These are phyloP conservation scores for Dicyrtoma fusca DNA, from an alignment of 2,888 invertebrate genomes.

Conservation along the genomic window DNA sequence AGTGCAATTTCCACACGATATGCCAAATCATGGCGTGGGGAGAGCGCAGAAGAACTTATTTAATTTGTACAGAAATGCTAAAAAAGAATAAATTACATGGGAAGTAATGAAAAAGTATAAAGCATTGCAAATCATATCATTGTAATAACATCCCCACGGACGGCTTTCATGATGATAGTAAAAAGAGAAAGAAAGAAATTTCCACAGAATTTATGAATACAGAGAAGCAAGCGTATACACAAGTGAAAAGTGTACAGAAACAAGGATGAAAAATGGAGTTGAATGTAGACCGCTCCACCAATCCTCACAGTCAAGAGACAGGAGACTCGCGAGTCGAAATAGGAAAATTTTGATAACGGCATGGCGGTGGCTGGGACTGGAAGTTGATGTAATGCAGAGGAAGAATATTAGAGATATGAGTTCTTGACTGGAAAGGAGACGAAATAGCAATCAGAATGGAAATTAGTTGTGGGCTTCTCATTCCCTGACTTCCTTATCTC, in stretches of 20 bases:
- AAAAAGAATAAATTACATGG: no score
- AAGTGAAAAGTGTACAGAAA: no score
- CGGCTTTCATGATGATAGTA: not conserved
- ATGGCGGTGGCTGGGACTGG: not conserved
- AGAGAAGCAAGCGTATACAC: not conserved
- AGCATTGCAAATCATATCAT: not conserved
- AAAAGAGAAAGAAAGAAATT: not conserved
- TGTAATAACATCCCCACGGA: not conserved
- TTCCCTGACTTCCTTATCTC: not conserved
- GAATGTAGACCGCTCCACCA: no score
- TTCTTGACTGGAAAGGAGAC: not conserved
- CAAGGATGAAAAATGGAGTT: no score
- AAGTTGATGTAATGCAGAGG: not conserved
- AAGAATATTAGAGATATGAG: not conserved
- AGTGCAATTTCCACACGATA: no score
- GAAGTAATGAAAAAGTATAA: not conserved
- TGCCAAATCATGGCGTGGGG: no score
- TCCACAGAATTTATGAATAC: not conserved
- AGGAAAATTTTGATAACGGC: no score
- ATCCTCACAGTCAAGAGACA: no score
- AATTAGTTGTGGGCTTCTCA: constrained; percentile 23
- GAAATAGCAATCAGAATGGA: constrained; percentile 30
- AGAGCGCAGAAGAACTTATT: no score
- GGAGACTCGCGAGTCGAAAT: no score
- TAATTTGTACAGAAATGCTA: no score